These are phyloP conservation scores for Pampus argenteus DNA, from an alignment of 2,797 vertebrate species.

Conservation along the genomic window DNA sequence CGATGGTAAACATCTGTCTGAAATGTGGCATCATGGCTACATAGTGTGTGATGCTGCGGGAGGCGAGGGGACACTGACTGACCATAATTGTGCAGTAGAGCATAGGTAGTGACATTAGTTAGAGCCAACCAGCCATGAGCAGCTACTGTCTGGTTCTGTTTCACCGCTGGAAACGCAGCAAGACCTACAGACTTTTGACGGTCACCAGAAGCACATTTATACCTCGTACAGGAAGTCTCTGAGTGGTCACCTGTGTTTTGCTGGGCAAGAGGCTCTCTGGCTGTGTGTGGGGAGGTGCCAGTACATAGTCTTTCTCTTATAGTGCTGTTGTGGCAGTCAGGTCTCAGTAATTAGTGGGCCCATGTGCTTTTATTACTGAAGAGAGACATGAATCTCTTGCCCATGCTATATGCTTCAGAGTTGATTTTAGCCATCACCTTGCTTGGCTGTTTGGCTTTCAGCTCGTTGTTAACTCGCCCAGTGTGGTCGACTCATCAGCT, in stretches of 20 bases:
- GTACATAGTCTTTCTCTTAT: background rate
- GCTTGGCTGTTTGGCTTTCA: no score
- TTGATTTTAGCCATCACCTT: no score
- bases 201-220: background rate
- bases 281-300: background rate
- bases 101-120: background rate
- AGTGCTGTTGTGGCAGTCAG: background rate
- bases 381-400: no score
- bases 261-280: background rate
- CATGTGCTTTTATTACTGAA: no score
- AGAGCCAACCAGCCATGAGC: background rate
- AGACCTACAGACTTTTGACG: background rate
- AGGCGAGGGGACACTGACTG: background rate
- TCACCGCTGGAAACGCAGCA: background rate
- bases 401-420: no score
- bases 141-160: background rate
- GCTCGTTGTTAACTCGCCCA: no score
- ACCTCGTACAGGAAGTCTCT: background rate
- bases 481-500: no score
- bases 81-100: background rate
- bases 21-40: background rate
- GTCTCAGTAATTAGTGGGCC: no score
- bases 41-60: background rate
- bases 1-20: background rate
- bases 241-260: background rate